Percentiles rank a stretch among this genome's conserved stretches.
Evolutionary conservation across 2,888 invertebrate genomes (phyloP).

Genomic region (Synergus umbraculus): DNA sequence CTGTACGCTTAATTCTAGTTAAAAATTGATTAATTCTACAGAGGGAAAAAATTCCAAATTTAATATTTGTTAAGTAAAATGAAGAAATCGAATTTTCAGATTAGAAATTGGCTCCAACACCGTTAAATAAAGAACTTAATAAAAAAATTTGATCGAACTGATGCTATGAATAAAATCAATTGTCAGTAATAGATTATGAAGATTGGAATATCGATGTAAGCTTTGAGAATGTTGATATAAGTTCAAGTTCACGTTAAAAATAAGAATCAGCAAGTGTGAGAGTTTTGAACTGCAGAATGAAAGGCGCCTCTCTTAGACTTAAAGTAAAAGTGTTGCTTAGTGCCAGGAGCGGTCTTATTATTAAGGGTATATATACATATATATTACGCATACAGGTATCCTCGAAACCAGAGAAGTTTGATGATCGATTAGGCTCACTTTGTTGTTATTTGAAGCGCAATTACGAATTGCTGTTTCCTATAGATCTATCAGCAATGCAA

Average conservation of each 20-base stretch:
- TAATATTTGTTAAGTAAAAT: too few species aligned
- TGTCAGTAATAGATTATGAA: not conserved
- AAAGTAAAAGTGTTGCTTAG: slow-evolving; percentile 49
- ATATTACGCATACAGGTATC: slow-evolving; percentile 45
- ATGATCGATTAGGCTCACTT: slow-evolving; percentile 51
- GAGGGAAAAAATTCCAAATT: too few species aligned
- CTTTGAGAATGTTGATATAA: not conserved
- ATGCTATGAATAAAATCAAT: not conserved
- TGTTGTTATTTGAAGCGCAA: slow-evolving; percentile 48
- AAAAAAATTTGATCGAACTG: not conserved
- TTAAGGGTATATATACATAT: slow-evolving; percentile 43
- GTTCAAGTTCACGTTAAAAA: slow-evolving; percentile 1
- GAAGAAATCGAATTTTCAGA: too few species aligned
- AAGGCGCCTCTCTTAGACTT: slow-evolving; percentile 12
- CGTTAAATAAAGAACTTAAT: not conserved
- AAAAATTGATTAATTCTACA: too few species aligned
- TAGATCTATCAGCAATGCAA: slow-evolving; percentile 48
- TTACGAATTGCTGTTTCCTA: slow-evolving; percentile 43
- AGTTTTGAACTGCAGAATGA: slow-evolving; percentile 22
- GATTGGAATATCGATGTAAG: not conserved
- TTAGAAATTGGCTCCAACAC: too few species aligned
- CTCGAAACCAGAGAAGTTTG: slow-evolving; percentile 52
- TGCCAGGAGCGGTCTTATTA: slow-evolving; percentile 54
- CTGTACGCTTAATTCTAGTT: too few species aligned
- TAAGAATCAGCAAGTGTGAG: not conserved